phyloP scores from a whole-genome alignment of 1,140 invertebrate genomes.

The Ericerus pela region DNA sequence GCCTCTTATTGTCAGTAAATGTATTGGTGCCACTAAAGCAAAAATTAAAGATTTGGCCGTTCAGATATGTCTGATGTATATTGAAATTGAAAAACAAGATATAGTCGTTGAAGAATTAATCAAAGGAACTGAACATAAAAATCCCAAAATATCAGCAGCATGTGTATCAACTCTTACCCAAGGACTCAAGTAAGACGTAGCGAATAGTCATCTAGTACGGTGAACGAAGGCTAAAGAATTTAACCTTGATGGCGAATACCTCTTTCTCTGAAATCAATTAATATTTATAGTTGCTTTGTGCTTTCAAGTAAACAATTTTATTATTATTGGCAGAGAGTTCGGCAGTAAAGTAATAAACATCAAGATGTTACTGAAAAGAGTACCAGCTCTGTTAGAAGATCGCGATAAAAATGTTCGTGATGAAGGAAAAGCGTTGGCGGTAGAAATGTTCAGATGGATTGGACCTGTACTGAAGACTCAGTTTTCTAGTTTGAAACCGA shows the following conservation, averaged over 20 bases:
- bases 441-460: constrained; percentile 89
- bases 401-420: constrained; percentile 84
- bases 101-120: constrained; percentile 76
- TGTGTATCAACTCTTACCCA: constrained; percentile 61
- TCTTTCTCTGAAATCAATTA: too few relatives aligned
- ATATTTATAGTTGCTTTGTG: too few relatives aligned
- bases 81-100: constrained; percentile 93
- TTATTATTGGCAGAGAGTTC: constrained; percentile 49
- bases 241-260: not conserved
- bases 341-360: constrained; percentile 80
- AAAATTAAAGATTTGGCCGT: constrained; percentile 83
- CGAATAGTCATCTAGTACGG: not conserved
- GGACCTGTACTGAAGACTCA: constrained; percentile 67
- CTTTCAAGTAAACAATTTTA: not conserved
- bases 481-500: constrained; percentile 67
- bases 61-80: constrained; percentile 80
- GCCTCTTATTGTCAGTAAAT: constrained; percentile 76
- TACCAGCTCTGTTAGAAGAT: constrained; percentile 69
- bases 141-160: constrained; percentile 82
- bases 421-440: constrained; percentile 70
- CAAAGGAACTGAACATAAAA: constrained; percentile 88
- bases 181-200: constrained; percentile 43
- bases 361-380: constrained; percentile 78
- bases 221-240: not conserved
- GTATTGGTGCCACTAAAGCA: constrained; percentile 73